These are phyloP conservation scores for Vandiemenella viatica DNA, from an alignment of 2,888 invertebrate species.

Conservation along the genomic window DNA sequence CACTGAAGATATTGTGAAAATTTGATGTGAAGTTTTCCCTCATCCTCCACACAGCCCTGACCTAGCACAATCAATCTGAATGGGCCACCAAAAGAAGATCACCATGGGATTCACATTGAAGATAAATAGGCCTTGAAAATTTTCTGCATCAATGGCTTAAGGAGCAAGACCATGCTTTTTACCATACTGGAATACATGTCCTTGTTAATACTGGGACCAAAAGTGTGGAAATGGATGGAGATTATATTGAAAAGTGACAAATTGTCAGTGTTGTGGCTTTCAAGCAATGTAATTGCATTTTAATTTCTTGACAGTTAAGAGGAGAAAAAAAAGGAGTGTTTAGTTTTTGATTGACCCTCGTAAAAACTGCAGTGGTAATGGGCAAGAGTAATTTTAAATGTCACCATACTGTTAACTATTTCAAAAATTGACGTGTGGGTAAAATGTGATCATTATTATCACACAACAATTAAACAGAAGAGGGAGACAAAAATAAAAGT, in stretches of 20 bases:
- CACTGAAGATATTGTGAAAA: no score
- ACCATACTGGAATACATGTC: background rate
- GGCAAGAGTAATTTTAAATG: no score
- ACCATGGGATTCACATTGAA: background rate
- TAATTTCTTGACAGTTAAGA: background rate
- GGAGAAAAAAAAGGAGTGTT: background rate
- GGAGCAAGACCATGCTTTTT: background rate
- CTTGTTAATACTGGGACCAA: background rate
- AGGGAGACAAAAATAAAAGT: no score
- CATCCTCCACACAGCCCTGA: background rate
- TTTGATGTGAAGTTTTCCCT: background rate
- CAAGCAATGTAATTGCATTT: background rate
- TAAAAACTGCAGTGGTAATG: no score
- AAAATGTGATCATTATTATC: no score
- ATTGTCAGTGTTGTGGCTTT: no score
- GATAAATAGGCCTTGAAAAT: background rate
- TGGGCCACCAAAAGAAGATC: no score
- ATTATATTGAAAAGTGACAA: background rate
- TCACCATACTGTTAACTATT: no score
- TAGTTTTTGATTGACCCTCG: background rate
- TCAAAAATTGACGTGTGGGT: no score
- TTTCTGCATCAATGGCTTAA: no score
- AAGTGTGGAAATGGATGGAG: background rate
- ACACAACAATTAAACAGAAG: no score
- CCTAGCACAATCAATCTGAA: background rate